Percentiles rank a stretch among this genome's conserved stretches.
Conservation (phyloP, 2,888 invertebrate genomes). For the Notocelia uddmanniana region DNA sequence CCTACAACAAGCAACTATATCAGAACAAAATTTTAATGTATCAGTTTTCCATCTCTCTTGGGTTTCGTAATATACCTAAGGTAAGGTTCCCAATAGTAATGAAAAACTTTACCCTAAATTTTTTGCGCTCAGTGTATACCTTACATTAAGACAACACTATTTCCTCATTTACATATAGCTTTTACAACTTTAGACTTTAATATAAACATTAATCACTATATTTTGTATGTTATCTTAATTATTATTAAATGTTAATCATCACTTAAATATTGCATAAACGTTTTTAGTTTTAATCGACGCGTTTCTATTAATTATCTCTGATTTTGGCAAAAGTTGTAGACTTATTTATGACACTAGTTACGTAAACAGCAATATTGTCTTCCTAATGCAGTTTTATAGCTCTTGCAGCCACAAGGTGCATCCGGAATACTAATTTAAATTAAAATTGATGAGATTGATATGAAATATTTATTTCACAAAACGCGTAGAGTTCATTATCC, state of each 20-base stretch:
- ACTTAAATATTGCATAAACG: conserved; percentile 5
- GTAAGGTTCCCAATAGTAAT: neutral
- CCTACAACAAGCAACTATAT: no score
- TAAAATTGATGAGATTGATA: conserved; percentile 24
- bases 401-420: conserved; percentile 12
- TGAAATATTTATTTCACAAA: no score
- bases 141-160: neutral
- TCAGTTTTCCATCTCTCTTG: no score
- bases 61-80: no score
- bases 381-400: conserved; percentile 3
- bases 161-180: conserved; percentile 8
- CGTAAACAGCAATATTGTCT: neutral
- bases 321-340: conserved; percentile 14
- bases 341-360: conserved; percentile 20
- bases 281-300: neutral
- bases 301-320: neutral
- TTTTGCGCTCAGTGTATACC: no score
- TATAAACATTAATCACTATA: conserved; percentile 18
- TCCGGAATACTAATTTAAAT: neutral
- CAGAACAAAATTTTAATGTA: no score
- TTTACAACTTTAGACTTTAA: neutral
- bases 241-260: conserved; percentile 38
- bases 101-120: neutral
- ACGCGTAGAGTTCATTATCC: no score
- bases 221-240: conserved; percentile 32